These are phyloP conservation scores for Aporophyla nigra DNA, from an alignment of 2,888 invertebrate species.

Conservation along the genomic window DNA sequence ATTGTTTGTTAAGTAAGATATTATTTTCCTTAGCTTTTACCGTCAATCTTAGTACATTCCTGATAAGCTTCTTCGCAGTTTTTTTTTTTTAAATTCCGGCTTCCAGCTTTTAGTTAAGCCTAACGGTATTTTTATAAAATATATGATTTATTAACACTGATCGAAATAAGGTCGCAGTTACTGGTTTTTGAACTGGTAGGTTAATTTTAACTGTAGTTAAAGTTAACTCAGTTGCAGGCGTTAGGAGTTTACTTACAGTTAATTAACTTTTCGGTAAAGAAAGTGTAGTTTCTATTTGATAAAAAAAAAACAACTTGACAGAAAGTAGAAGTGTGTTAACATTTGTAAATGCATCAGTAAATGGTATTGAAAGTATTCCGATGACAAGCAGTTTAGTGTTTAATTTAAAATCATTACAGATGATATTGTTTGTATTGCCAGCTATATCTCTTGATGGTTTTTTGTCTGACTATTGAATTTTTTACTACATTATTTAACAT, in stretches of 20 bases:
- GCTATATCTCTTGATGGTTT: slow-evolving; percentile 68
- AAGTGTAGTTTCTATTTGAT: slow-evolving; percentile 41
- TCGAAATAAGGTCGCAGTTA: slow-evolving; percentile 56
- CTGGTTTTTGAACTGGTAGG: slow-evolving; percentile 44
- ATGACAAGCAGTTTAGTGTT: slow-evolving; percentile 40
- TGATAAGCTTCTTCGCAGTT: slow-evolving; percentile 58
- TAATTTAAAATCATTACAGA: slow-evolving; percentile 68
- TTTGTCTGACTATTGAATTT: slow-evolving; percentile 37
- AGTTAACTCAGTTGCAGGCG: slow-evolving; percentile 37
- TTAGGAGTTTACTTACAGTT: slow-evolving; percentile 49
- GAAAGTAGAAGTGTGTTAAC: slow-evolving; percentile 11
- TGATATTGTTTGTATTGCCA: slow-evolving; percentile 63
- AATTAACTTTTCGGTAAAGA: slow-evolving; percentile 17
- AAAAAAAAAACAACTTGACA: slow-evolving; percentile 8
- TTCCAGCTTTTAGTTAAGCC: slow-evolving; percentile 61
- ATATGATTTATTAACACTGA: slow-evolving; percentile 58
- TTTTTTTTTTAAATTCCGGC: slow-evolving; percentile 58
- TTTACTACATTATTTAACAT: slow-evolving; percentile 23
- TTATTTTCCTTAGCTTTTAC: slow-evolving; percentile 4
- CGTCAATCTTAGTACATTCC: slow-evolving; percentile 42
- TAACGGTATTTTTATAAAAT: slow-evolving; percentile 47
- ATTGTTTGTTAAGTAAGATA: neutral
- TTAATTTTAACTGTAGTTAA: slow-evolving; percentile 49
- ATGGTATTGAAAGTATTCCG: slow-evolving; percentile 30
- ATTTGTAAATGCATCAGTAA: slow-evolving; percentile 13